These are phyloP conservation scores for Melanotaenia trifasciata DNA, from an alignment of 2,797 vertebrate species.

Conservation along the genomic window DNA sequence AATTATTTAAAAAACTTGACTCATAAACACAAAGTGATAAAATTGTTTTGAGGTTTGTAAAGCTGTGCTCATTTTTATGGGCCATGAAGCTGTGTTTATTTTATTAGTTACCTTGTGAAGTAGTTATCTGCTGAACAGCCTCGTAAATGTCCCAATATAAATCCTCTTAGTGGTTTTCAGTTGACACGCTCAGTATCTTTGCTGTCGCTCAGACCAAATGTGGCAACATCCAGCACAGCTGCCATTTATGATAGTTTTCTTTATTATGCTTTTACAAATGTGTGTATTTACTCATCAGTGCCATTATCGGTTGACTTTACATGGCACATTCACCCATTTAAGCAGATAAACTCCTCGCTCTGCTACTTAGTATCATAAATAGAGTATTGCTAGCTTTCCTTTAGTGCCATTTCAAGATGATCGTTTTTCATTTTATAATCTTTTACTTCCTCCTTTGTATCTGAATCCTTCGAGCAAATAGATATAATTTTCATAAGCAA, in stretches of 20 bases:
- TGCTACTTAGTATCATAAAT: background rate
- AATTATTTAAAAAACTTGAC: background rate
- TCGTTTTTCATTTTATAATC: background rate
- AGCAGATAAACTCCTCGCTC: background rate
- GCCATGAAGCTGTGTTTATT: constrained; percentile 14
- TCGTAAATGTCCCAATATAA: constrained; percentile 17
- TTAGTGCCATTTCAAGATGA: constrained; percentile 9
- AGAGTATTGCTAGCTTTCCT: background rate
- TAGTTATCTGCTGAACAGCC: constrained; percentile 5
- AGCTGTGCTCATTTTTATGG: background rate
- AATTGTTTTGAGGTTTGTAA: background rate
- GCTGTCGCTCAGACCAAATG: background rate
- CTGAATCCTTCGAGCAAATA: constrained; percentile 1
- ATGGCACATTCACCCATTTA: background rate
- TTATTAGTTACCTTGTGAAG: constrained; percentile 10
- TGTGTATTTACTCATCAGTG: background rate
- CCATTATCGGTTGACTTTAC: background rate
- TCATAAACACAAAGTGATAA: background rate
- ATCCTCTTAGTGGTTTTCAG: background rate
- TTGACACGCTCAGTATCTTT: background rate
- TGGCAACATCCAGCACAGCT: constrained; percentile 7
- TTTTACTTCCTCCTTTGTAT: constrained; percentile 13
- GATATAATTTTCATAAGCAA: constrained; percentile 24
- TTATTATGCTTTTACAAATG: background rate
- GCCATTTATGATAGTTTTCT: background rate